Evolutionary conservation across 2,888 invertebrate genomes (phyloP), one percentile per base, ranked within the genome.

Genomic region (Luperina nickerlii): DNA sequence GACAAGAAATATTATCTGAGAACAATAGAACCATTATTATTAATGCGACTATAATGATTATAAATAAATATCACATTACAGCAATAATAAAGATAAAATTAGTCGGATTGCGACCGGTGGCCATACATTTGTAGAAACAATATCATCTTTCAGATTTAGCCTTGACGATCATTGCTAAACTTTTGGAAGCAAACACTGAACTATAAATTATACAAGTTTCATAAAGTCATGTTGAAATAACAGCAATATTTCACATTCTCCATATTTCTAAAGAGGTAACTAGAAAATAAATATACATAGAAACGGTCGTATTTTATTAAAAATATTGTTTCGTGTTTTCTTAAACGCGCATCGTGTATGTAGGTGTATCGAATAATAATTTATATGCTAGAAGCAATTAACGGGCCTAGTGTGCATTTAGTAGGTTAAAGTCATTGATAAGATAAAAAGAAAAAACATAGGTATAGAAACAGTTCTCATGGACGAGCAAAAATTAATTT

Each of bases 1-100:
- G 54, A 70, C 66, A 54, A 80, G 62, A 84, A 73, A 77, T 54
- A 70, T 69, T 48, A 66, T 60, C 73, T 63, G 24, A 87, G 48
- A 87, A 77, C 87, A 85, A 87, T 87, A 81, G 77, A 70, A 57
- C 57, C 42, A 81, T 87, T 87, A 73, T 27, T 74, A 77, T 63
- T 67, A 66, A 87, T 69, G 74, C 51, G 60, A 74, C 51, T 75
- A 54, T 70, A 69, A 83, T 84, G 54, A 78, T 81, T 76, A 78
- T 72, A 72, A 82, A 84, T 76, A 84, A 84, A 87, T 82, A 82
- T 71, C 66, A 74, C 69, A 83, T 79, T 70, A 77, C 48, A 87
- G 42, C 74, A 67, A 76, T 78, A 69, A 65, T 75, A 68, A 70
- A 69, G 24, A 76, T 69, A 76, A 63, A 78, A 82, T 68, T 73